A percentile compares a stretch with the other conserved stretches of the same genome.
phyloP scores from a whole-genome alignment of 2,888 invertebrate species.

The Pheosia tremula region DNA sequence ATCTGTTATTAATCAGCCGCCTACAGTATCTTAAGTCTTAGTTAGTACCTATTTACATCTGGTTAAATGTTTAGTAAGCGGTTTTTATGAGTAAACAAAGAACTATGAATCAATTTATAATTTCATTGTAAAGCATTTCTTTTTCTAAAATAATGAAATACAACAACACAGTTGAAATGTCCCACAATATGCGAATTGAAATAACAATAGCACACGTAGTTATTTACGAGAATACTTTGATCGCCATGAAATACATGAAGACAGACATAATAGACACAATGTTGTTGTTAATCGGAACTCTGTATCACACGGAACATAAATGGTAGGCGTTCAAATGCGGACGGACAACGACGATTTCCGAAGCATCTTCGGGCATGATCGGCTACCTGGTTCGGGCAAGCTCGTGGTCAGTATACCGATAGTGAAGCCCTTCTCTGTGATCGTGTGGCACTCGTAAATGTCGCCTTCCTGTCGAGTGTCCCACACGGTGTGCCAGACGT shows the following conservation, averaged over 20 bases:
- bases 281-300: neutral
- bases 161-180: too few relatives aligned
- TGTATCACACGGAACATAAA: neutral
- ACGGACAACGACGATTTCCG: conserved; percentile 23
- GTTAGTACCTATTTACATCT: too few relatives aligned
- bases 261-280: conserved; percentile 13
- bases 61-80: too few relatives aligned
- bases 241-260: conserved; percentile 14
- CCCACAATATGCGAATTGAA: too few relatives aligned
- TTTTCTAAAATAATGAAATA: too few relatives aligned
- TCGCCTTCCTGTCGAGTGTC: conserved; percentile 55
- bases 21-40: too few relatives aligned
- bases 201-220: too few relatives aligned
- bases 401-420: conserved; percentile 69
- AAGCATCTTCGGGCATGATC: conserved; percentile 27
- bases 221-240: neutral
- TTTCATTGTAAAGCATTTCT: too few relatives aligned
- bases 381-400: conserved; percentile 52
- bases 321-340: neutral
- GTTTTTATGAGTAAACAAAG: too few relatives aligned
- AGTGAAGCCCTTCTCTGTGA: conserved; percentile 62
- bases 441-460: conserved; percentile 68
- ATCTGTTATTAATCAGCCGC: too few relatives aligned
- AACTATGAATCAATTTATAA: too few relatives aligned
- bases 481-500: conserved; percentile 61